These are phyloP conservation scores for Gymnocypris eckloni DNA, from an alignment of 2,797 vertebrate genomes.

Conservation along the genomic window DNA sequence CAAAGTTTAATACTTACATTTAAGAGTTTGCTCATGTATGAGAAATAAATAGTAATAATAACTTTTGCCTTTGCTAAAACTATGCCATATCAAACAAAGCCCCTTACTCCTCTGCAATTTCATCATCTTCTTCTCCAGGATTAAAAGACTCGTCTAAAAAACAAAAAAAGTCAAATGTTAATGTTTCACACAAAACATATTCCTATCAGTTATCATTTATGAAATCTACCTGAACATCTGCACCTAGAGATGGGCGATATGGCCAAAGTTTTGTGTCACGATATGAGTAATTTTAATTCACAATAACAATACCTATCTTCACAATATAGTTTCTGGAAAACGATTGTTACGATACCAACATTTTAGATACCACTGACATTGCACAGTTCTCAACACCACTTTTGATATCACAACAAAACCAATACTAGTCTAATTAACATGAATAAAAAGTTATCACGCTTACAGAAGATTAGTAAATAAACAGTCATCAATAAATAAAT, in stretches of 20 bases:
- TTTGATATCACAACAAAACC: neutral
- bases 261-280: neutral
- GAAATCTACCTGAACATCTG: neutral
- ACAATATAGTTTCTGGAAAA: neutral
- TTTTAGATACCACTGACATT: neutral
- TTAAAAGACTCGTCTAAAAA: conserved; percentile 94
- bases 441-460: neutral
- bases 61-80: neutral
- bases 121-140: conserved; percentile 95
- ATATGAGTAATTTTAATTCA: neutral
- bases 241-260: neutral
- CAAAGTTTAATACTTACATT: neutral
- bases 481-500: neutral
- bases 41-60: neutral
- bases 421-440: neutral
- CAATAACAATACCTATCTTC: neutral
- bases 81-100: neutral
- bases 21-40: neutral
- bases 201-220: neutral
- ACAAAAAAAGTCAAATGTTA: conserved; percentile 11
- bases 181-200: neutral
- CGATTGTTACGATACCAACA: neutral
- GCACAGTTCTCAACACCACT: no score
- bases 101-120: conserved; percentile 95
- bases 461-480: neutral